Base-by-base conservation (phyloP, 2,888 invertebrate species). In the Caenorhabditis sp. region DNA sequence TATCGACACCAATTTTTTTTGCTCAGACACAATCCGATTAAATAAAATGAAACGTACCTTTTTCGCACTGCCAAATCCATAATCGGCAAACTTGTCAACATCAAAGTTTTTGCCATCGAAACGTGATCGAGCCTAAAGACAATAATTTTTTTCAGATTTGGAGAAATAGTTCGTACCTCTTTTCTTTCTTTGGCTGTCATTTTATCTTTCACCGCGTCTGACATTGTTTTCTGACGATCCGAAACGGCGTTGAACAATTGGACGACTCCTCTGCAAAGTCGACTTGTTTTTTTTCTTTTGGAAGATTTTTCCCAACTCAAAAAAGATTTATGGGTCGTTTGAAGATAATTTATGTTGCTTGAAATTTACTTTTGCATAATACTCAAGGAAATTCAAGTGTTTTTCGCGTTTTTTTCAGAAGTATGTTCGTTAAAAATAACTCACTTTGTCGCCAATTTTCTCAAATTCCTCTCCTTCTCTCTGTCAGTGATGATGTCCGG, bases 171-270 rank as follows among this genome's bases (percentile, higher is more conserved):
- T 23, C 74, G 57, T 17, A 65, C 69, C 4, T 67, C 64, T 49
- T 59, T 60, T 31, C 69, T 53, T 5, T 73, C 66, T 3, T 63
- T 56, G 10, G 66, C 73, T 4, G 69, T 63, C 73, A 69, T 66
- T 56, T 78, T 80, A 62, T 77, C 68, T 27, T 64, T 65, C 36
- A 77, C 62, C 1, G 69, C 73, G 53, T 76, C 69, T 0, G 67
- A 59, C 71, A 80, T 73, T 8, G 76, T 76, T 59, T 74, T 78
- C 59, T 86, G 85, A 0, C 86, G 79, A 60, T 86, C 86, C 1
- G 82, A 69, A 54, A 86, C 85, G 17, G 84, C 85, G 70, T 86
- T 86, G 77, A 86, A 86, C 31, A 86, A 71, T 63, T 86, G 85
- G 0, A 84, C 84, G 21, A 86, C 85, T 31, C 86, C 86, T 63